These are phyloP conservation scores for Albula goreensis DNA, from an alignment of 2,113 vertebrate species.

Conservation along the genomic window DNA sequence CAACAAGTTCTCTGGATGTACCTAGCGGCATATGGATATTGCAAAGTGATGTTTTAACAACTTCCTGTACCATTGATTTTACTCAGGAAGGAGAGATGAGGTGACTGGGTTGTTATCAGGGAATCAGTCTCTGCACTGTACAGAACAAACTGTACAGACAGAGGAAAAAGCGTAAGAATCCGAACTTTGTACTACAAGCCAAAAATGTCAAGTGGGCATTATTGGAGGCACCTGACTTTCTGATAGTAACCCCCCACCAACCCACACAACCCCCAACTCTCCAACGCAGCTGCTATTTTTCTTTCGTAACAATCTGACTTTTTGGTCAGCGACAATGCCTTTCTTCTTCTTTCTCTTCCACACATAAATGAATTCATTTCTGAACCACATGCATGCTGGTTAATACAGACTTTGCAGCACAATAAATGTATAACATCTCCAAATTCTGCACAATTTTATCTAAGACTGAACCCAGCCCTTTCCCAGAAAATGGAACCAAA, in stretches of 20 bases:
- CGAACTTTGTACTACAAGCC: neutral
- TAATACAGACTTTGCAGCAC: neutral
- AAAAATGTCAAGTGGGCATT: neutral
- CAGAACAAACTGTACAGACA: neutral
- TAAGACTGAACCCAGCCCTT: neutral
- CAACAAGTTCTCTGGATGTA: neutral
- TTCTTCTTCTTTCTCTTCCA: neutral
- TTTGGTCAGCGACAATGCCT: neutral
- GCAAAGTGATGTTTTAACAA: neutral
- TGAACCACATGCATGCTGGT: neutral
- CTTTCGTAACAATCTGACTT: conserved; percentile 1
- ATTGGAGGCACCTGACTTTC: neutral
- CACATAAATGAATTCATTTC: neutral
- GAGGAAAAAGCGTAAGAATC: neutral
- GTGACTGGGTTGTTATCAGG: neutral
- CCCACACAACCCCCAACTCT: neutral
- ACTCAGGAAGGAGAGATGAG: neutral
- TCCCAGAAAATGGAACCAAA: neutral
- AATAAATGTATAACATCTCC: neutral
- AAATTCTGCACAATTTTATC: neutral
- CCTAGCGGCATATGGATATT: neutral
- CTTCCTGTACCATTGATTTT: no score
- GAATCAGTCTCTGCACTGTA: neutral
- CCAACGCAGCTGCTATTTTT: conserved; percentile 14
- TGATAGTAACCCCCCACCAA: no score